phyloP scores from a whole-genome alignment of 2,888 invertebrate species.

The Danaus chrysippus region DNA sequence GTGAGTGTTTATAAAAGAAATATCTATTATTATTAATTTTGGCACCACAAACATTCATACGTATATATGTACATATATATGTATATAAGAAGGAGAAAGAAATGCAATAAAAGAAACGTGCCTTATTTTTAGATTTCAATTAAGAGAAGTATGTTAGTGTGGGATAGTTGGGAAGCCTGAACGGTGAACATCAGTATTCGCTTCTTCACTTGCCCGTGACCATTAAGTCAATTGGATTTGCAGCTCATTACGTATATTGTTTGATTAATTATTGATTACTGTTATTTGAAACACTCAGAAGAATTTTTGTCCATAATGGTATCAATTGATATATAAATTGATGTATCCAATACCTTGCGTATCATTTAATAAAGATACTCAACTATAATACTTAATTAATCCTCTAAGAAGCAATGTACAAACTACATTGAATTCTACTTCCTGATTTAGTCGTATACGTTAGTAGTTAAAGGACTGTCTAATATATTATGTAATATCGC shows the following conservation, averaged over 20 bases:
- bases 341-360: no score
- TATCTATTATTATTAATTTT: no score
- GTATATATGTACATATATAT: not conserved
- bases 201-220: constrained; percentile 22
- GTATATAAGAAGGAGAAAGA: not conserved
- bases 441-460: not conserved
- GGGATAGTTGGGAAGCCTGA: constrained; percentile 19
- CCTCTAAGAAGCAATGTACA: no score
- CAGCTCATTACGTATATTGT: constrained; percentile 30
- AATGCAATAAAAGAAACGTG: constrained; percentile 14
- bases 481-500: constrained; percentile 39
- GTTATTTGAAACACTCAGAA: not conserved
- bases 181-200: constrained; percentile 29
- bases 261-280: not conserved
- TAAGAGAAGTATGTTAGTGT: constrained; percentile 29
- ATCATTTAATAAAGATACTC: no score
- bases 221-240: constrained; percentile 38
- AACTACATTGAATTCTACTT: no score
- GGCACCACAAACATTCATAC: no score
- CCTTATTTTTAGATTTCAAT: constrained; percentile 36
- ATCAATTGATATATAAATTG: no score
- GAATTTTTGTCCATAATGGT: no score
- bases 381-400: no score
- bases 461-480: constrained; percentile 16
- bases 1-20: no score